A percentile compares a stretch with the other conserved stretches of the same genome.
phyloP scores from a whole-genome alignment of 2,797 vertebrate genomes.

The Argentina silus region DNA sequence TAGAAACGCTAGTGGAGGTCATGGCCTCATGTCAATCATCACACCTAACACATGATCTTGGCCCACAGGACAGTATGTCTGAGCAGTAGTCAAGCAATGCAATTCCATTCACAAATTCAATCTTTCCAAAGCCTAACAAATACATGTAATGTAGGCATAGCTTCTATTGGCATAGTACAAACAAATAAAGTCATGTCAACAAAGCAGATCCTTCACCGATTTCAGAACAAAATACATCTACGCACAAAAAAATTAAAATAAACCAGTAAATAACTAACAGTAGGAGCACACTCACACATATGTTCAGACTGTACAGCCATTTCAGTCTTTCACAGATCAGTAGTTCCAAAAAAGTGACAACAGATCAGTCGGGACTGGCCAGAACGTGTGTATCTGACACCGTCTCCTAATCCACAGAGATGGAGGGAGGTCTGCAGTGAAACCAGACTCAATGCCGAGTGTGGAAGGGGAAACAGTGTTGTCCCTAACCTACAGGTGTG shows the following conservation, averaged over 20 bases:
- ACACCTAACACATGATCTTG: neutral
- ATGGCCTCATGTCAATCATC: neutral
- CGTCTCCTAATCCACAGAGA: conserved; percentile 12
- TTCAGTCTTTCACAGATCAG: conserved; percentile 18
- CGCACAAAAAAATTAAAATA: neutral
- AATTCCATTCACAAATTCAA: neutral
- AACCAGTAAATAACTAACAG: neutral
- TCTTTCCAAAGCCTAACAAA: neutral
- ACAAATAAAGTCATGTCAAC: too few relatives aligned
- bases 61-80: neutral
- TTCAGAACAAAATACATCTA: neutral
- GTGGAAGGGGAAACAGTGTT: neutral
- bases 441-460: conserved; percentile 41
- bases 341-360: neutral
- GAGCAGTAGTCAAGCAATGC: neutral
- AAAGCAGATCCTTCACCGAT: neutral
- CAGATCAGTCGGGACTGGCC: conserved; percentile 4
- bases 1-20: neutral
- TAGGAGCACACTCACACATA: conserved; percentile 56
- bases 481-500: conserved; percentile 53
- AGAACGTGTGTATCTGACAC: neutral
- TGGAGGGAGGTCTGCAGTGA: conserved; percentile 42
- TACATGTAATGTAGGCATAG: too few relatives aligned
- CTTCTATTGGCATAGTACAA: too few relatives aligned
- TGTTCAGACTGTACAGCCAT: conserved; percentile 64